Evolutionary conservation across 2,113 vertebrate genomes (phyloP).

Genomic region (Melanostigma gelatinosum): DNA sequence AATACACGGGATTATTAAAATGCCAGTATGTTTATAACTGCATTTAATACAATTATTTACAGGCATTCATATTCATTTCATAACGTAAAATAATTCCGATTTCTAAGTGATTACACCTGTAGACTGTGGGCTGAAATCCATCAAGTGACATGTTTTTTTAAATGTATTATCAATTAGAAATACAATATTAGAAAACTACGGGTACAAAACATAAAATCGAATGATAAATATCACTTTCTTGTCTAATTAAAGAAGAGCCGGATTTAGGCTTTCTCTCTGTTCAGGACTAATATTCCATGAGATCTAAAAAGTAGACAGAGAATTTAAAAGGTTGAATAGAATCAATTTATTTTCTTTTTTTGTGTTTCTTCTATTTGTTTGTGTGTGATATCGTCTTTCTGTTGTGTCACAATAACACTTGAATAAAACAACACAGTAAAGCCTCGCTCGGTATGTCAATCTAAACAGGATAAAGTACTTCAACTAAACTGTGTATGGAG

Average conservation of each 20-base stretch:
- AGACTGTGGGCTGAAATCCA: neutral
- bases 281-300: neutral
- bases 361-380: neutral
- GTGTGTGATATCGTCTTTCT: neutral
- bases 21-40: neutral
- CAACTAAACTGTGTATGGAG: neutral
- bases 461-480: neutral
- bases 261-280: neutral
- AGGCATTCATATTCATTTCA: neutral
- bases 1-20: neutral
- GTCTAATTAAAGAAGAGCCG: neutral
- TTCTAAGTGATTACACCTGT: conserved; percentile 18
- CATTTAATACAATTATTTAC: neutral
- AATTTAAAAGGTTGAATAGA: neutral
- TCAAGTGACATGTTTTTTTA: neutral
- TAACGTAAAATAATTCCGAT: neutral
- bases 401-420: neutral
- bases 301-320: neutral
- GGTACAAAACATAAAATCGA: neutral
- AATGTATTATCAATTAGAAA: neutral
- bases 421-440: neutral
- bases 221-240: neutral
- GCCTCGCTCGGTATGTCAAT: neutral
- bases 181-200: neutral
- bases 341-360: neutral